A percentile compares a stretch with the other conserved stretches of the same genome.
Evolutionary conservation across 2,888 invertebrate species (phyloP).

Genomic region (Cephalotes varians): DNA sequence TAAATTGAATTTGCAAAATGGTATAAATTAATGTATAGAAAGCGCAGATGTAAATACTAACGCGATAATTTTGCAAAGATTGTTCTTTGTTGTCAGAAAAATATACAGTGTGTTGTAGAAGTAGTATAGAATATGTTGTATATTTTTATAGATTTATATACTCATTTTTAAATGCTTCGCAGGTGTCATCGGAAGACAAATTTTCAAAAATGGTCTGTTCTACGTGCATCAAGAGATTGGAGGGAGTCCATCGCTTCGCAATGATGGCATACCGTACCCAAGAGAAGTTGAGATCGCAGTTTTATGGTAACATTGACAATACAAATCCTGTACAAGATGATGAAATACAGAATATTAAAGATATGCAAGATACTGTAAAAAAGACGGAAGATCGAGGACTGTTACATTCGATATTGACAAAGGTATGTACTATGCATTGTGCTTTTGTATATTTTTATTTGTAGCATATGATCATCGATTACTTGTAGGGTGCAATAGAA

Average conservation of each 20-base stretch:
- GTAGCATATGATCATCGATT: neutral
- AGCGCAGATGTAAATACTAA: neutral
- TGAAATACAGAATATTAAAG: slow-evolving; percentile 75
- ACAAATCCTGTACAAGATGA: slow-evolving; percentile 68
- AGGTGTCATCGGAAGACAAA: slow-evolving; percentile 90
- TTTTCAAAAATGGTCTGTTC: slow-evolving; percentile 90
- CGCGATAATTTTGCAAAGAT: neutral
- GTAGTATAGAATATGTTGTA: no score
- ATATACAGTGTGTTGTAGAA: neutral
- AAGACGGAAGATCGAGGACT: slow-evolving; percentile 86
- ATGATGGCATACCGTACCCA: slow-evolving; percentile 89
- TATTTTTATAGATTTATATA: neutral
- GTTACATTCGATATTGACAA: slow-evolving; percentile 87
- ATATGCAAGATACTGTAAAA: slow-evolving; percentile 80
- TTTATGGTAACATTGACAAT: slow-evolving; percentile 66
- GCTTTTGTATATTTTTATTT: slow-evolving; percentile 1
- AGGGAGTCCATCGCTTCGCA: slow-evolving; percentile 90
- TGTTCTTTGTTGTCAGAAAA: neutral
- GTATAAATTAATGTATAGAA: no score
- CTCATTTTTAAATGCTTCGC: slow-evolving; percentile 45
- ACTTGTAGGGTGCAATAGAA: slow-evolving; percentile 79
- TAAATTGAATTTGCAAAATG: neutral
- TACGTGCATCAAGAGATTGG: slow-evolving; percentile 89
- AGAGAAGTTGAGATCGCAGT: slow-evolving; percentile 86
- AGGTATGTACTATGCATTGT: slow-evolving; percentile 82